Base-by-base conservation (phyloP, 2,888 invertebrate species). In the Portevinia maculata region DNA sequence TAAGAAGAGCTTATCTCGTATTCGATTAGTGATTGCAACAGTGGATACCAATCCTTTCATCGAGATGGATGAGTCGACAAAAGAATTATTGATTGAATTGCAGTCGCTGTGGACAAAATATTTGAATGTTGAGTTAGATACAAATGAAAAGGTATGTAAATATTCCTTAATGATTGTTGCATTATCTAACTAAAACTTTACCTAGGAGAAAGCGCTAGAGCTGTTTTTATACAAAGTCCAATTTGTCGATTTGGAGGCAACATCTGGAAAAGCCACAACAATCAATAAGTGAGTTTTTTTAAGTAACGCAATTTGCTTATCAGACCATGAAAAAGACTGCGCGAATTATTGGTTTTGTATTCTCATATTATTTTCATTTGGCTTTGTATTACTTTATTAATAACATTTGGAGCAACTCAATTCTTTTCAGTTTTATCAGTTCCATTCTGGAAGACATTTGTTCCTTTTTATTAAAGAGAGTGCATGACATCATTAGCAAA, bases 371-470 rank as follows among this genome's bases (percentile, higher is more conserved):
- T 5, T n/a, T 11, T 11, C 55, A 6, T 21, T 1, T 34, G 0
- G n/a, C n/a, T n/a, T n/a, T n/a, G n/a, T n/a, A n/a, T n/a, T n/a
- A n/a, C n/a, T n/a, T n/a, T n/a, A 15, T 44, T 19, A 34, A 60
- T 34, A 11, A 9, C 6, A 24, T 9, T 32, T 55, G 15, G 8
- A n/a, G 21, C n/a, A 21, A 39, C 55, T 78, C 15, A 0, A 62
- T 52, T 73, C 9, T 24, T 84, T 85, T 11, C 60, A 90, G 90
- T 59, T 87, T 88, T 73, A 86, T 89, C 15, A 88, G 88, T 74
- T 87, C 88, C n/a, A 86, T 90, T 71, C 87, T 90, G 9, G 90
- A 90, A 53, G 89, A 90, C 67, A 79, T 90, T 15, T 90, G 89
- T 32, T 89, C 88, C 2, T 90, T 88, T 85, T 84, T 90, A 48